phyloP scores from a whole-genome alignment of 2,797 vertebrate genomes.

The Myoxocephalus aenaeus region DNA sequence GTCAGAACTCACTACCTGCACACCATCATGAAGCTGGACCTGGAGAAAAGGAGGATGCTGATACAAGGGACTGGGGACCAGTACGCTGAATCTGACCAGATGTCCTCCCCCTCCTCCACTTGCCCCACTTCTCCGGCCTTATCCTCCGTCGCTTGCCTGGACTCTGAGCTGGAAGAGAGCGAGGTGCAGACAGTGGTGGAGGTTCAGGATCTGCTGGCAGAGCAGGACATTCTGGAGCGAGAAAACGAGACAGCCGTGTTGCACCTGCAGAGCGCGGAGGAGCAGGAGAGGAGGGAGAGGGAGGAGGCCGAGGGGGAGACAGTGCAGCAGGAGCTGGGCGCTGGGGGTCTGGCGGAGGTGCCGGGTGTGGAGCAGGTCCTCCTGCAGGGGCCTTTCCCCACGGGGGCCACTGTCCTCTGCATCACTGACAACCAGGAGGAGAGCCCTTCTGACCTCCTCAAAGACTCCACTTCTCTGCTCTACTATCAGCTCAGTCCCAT shows the following conservation, averaged over 20 bases:
- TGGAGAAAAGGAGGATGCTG: constrained; percentile 89
- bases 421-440: constrained; percentile 86
- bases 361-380: constrained; percentile 84
- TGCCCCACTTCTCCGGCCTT: constrained; percentile 79
- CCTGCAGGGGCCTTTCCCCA: constrained; percentile 90
- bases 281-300: constrained; percentile 91
- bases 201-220: constrained; percentile 77
- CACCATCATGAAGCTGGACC: constrained; percentile 97
- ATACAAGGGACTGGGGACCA: constrained; percentile 62
- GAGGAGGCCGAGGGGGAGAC: constrained; percentile 90
- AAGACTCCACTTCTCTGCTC: constrained; percentile 82
- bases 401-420: constrained; percentile 90
- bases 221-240: constrained; percentile 83
- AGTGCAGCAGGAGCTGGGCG: constrained; percentile 86
- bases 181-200: constrained; percentile 66
- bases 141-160: constrained; percentile 74
- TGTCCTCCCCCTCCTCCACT: constrained; percentile 68
- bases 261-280: constrained; percentile 96
- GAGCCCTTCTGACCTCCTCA: constrained; percentile 72
- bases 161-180: constrained; percentile 75
- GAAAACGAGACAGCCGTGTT: constrained; percentile 93
- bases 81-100: constrained; percentile 60
- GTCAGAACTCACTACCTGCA: constrained; percentile 97
- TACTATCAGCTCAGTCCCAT: constrained; percentile 85
- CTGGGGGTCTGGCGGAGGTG: constrained; percentile 75